Conservation (phyloP, 2,888 invertebrate species). For the Heliconius erato region DNA sequence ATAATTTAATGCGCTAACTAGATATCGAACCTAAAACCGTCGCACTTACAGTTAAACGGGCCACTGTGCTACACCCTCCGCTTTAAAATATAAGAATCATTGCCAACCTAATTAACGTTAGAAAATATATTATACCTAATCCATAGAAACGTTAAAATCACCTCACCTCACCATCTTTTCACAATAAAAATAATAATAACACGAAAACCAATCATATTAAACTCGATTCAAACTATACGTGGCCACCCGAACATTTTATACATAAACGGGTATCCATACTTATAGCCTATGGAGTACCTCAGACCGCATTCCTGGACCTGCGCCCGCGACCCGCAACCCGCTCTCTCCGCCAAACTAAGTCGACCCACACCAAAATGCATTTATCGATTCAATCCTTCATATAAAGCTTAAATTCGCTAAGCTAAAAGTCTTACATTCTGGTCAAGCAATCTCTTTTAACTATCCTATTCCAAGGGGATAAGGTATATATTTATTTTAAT, state of each 20-base stretch:
- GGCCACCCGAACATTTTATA: constrained; percentile 60
- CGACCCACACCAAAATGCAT: constrained; percentile 10
- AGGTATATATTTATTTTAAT: constrained; percentile 49
- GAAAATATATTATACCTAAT: not conserved
- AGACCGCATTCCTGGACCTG: constrained; percentile 81
- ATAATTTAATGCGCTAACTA: not conserved
- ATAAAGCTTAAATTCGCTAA: constrained; percentile 56
- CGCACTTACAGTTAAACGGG: not conserved
- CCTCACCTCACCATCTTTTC: not conserved
- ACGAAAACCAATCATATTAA: constrained; percentile 16
- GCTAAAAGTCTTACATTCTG: constrained; percentile 36
- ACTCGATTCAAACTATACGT: constrained; percentile 58
- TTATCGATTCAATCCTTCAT: not conserved
- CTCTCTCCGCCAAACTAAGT: constrained; percentile 56
- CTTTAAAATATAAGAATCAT: not conserved
- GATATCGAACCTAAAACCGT: not conserved
- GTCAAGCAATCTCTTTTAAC: constrained; percentile 43
- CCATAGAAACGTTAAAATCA: not conserved
- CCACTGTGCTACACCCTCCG: not conserved
- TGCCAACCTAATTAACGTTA: not conserved
- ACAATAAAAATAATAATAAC: not conserved
- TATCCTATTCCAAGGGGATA: constrained; percentile 48
- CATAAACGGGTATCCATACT: constrained; percentile 71
- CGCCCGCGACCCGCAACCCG: constrained; percentile 62
- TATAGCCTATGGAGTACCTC: constrained; percentile 80